Percentiles rank a stretch among this genome's conserved stretches.
These are phyloP conservation scores for Ceyx erithaca DNA, from an alignment of 2,797 vertebrate genomes.

Conservation along the genomic window DNA sequence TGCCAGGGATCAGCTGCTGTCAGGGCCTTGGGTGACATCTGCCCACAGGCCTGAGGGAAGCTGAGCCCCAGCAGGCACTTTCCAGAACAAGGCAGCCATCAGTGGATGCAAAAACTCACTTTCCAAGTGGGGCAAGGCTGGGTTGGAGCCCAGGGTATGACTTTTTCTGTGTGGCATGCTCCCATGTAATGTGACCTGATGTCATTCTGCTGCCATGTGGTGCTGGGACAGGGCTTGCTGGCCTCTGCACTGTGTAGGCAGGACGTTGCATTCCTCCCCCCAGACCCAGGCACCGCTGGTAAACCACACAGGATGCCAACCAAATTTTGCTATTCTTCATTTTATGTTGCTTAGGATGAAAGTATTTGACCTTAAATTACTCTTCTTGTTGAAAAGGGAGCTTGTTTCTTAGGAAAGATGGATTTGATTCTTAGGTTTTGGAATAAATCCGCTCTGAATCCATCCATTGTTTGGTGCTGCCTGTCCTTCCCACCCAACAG, in stretches of 20 bases:
- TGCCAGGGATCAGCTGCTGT: neutral
- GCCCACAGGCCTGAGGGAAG: neutral
- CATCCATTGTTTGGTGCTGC: neutral
- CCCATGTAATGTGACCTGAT: constrained; percentile 26
- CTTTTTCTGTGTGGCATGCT: constrained; percentile 2
- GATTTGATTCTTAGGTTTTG: constrained; percentile 15
- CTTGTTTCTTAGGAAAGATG: constrained; percentile 16
- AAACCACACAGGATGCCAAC: constrained; percentile 33
- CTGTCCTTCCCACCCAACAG: neutral
- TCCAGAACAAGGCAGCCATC: neutral
- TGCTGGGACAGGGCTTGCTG: neutral
- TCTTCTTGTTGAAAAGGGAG: neutral
- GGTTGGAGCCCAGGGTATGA: constrained; percentile 10
- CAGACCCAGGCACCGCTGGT: neutral
- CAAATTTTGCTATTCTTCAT: constrained; percentile 4
- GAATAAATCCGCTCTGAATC: constrained; percentile 36
- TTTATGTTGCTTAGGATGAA: neutral
- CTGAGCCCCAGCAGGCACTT: neutral
- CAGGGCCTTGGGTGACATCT: neutral
- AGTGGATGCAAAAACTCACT: neutral
- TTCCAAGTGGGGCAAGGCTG: constrained; percentile 49
- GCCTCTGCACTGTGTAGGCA: neutral
- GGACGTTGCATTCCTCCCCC: neutral
- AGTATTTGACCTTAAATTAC: constrained; percentile 45
- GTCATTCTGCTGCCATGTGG: neutral